Percentiles rank a stretch among this genome's conserved stretches.
Conservation (phyloP, 2,113 vertebrate species). For the Coracopsis vasa region DNA sequence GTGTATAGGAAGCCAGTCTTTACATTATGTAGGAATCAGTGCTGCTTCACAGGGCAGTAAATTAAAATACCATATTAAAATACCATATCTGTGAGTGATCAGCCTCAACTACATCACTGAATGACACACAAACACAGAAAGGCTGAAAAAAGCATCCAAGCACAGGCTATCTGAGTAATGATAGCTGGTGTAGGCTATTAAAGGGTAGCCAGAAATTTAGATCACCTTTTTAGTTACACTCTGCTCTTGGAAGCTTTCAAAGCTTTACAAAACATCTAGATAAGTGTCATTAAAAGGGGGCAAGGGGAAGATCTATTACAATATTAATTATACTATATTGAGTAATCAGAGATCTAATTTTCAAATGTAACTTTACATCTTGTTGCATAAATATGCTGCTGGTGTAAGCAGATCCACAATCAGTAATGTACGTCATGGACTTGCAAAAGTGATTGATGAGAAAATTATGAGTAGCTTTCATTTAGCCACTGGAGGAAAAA, state of each 20-base stretch:
- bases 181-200: not conserved
- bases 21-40: not conserved
- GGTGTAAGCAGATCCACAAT: not conserved
- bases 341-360: not conserved
- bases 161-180: not conserved
- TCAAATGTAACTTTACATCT: not conserved
- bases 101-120: not conserved
- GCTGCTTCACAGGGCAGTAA: not conserved
- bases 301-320: not conserved
- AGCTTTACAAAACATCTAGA: not conserved
- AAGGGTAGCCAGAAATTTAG: not conserved
- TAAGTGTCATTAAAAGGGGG: not conserved
- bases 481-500: not conserved
- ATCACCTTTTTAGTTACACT: not conserved
- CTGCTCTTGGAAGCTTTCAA: not conserved
- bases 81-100: accelerated
- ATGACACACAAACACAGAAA: not conserved
- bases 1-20: not conserved
- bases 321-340: not conserved
- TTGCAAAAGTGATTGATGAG: not conserved
- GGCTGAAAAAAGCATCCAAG: not conserved
- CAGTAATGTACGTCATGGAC: not conserved
- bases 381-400: not conserved
- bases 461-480: not conserved
- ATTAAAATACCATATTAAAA: not conserved